phyloP scores from a whole-genome alignment of 35 echinoderm and acorn worm genomes.

The Diadema setosum region DNA sequence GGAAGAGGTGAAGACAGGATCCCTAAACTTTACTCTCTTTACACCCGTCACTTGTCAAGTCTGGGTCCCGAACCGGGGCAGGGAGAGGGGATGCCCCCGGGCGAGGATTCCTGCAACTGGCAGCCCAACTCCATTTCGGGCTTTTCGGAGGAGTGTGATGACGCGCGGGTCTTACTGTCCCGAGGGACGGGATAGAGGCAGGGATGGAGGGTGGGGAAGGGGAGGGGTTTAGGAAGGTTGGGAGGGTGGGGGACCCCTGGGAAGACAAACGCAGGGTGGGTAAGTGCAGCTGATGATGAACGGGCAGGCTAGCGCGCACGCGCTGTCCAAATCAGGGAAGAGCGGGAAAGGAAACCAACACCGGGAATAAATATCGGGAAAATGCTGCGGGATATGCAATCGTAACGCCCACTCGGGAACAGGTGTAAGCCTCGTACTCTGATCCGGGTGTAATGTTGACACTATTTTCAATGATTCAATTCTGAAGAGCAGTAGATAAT shows the following conservation, averaged over 20 bases:
- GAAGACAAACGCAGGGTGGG: too few species aligned
- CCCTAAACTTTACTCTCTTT: background rate
- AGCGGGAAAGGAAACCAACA: background rate
- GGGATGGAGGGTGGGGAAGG: background rate
- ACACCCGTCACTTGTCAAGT: conserved; percentile 27
- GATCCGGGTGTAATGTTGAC: too few species aligned
- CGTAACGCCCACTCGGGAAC: too few species aligned
- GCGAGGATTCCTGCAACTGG: background rate
- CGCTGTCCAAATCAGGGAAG: too few species aligned
- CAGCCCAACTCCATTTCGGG: conserved; percentile 18
- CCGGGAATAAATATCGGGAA: background rate
- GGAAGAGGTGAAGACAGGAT: conserved; percentile 9
- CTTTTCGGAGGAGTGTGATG: background rate
- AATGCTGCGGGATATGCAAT: too few species aligned
- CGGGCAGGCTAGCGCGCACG: too few species aligned
- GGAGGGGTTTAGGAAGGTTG: background rate
- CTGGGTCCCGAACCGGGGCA: background rate
- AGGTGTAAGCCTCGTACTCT: too few species aligned
- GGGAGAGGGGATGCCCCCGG: background rate
- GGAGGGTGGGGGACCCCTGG: background rate
- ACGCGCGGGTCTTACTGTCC: background rate
- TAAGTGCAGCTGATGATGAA: too few species aligned
- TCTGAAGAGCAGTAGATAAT: too few species aligned
- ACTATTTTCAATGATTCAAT: too few species aligned
- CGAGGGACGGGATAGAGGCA: background rate